A percentile compares a stretch with the other conserved stretches of the same genome.
Conservation (phyloP, 1,140 invertebrate species). For the Zelostemma sp. region DNA sequence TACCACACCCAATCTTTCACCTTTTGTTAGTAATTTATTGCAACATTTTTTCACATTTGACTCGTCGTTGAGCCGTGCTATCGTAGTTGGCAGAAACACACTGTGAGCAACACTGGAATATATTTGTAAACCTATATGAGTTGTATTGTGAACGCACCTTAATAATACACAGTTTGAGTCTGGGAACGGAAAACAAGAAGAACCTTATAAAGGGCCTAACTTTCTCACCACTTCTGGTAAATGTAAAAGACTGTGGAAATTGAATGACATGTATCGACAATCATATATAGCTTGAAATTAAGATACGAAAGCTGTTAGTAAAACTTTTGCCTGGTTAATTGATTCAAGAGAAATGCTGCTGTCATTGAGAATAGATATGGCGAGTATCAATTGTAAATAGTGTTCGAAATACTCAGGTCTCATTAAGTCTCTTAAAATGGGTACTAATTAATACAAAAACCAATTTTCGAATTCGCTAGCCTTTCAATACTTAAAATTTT, state of each 20-base stretch:
- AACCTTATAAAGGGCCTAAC: constrained; percentile 23
- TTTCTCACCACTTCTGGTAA: constrained; percentile 14
- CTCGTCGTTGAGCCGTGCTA: too few species aligned
- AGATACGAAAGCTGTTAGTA: constrained; percentile 8
- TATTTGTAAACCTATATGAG: constrained; percentile 17
- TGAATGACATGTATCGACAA: constrained; percentile 3
- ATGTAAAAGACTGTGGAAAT: constrained; percentile 27
- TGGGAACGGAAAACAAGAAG: constrained; percentile 26
- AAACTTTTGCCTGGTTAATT: too few species aligned
- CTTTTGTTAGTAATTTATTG: too few species aligned
- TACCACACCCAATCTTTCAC: too few species aligned
- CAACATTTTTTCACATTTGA: too few species aligned
- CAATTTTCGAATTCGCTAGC: not conserved
- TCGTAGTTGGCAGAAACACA: too few species aligned
- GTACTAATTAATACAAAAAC: constrained; percentile 2
- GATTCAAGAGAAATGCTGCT: not conserved
- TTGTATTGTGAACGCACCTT: constrained; percentile 14
- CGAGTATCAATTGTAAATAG: not conserved
- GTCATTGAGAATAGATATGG: not conserved
- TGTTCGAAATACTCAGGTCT: not conserved
- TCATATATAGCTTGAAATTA: constrained; percentile 17
- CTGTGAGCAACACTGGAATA: not conserved
- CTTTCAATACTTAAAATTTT: not conserved
- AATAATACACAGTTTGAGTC: constrained; percentile 25
- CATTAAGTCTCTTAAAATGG: not conserved